phyloP scores from a whole-genome alignment of 2,888 invertebrate genomes.

The Dryomyza anilis region DNA sequence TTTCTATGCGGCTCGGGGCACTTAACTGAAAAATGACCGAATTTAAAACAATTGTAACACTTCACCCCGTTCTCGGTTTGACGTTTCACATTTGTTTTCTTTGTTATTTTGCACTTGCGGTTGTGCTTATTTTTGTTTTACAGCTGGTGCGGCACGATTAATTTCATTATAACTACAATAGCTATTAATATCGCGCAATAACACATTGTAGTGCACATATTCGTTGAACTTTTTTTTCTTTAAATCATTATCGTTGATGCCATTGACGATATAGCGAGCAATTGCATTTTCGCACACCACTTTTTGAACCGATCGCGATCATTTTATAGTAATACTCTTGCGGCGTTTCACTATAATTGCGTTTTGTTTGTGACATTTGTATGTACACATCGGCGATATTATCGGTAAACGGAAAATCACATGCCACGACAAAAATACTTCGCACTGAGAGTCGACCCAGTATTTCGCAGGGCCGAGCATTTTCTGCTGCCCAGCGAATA shows the following conservation, averaged over 20 bases:
- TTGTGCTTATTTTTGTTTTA: neutral
- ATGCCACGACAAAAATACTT: neutral
- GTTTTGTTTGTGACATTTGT: constrained; percentile 23
- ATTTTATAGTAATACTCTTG: neutral
- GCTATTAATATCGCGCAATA: neutral
- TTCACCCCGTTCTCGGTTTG: neutral
- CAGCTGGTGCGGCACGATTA: neutral
- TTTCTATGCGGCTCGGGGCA: constrained; percentile 25
- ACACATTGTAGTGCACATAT: neutral
- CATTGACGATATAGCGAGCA: neutral
- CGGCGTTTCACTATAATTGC: too few relatives aligned
- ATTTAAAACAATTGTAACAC: constrained; percentile 24
- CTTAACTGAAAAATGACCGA: constrained; percentile 22
- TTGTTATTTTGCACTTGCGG: neutral
- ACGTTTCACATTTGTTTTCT: neutral
- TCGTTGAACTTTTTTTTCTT: neutral
- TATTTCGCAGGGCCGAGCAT: neutral
- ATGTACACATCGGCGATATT: constrained; percentile 26
- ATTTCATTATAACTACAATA: neutral
- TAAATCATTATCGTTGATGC: neutral
- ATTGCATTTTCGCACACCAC: neutral
- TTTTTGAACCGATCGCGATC: neutral
- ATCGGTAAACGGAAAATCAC: constrained; percentile 19
- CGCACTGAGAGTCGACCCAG: neutral
- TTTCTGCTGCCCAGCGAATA: neutral